Evolutionary conservation across 2,888 invertebrate species (phyloP), one percentile per base, ranked within the genome.

Genomic region (Ennomos quercinarius): DNA sequence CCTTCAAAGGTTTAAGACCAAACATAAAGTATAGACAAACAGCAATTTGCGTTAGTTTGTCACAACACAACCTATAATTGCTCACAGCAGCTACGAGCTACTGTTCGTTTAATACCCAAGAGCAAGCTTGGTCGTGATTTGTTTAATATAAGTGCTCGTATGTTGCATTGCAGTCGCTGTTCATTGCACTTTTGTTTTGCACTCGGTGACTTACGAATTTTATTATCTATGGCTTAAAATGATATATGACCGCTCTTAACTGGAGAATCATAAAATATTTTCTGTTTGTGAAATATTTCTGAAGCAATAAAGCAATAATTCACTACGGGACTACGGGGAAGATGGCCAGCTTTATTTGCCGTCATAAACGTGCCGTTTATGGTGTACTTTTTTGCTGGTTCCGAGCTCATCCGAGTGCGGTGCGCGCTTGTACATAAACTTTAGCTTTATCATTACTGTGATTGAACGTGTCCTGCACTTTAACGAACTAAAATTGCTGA

Each of bases 221-320:
- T 91, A 91, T 91, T 90, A 89, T 91, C 91, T 91, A 92, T 90
- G 88, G 89, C 91, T 91, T 91, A 89, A 91, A 91, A 91, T 92
- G 91, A 92, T 90, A 91, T 92, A 92, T 78, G 86, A 68, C 87
- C 82, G 83, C 89, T 89, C 89, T 91, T 90, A 91, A 92, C 87
- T 90, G 87, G 89, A 83, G 91, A 89, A 91, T 91, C 91, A 90
- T 92, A 92, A 92, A 92, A 92, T 91, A 91, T 92, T 91, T 91
- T 91, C 91, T 91, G 92, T 92, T 91, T 92, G 92, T 90, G 89
- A 91, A 91, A 92, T 91, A 91, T 92, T 91, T 91, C 91, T 89
- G 90, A 90, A 83, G 92, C 91, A 91, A 92, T 92, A 92, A 91
- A 92, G 92, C 91, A 91, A 91, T 92, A 92, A 91, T 89, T 92